Base-by-base conservation (phyloP, 2,797 vertebrate genomes). In the Mus spretus region DNA sequence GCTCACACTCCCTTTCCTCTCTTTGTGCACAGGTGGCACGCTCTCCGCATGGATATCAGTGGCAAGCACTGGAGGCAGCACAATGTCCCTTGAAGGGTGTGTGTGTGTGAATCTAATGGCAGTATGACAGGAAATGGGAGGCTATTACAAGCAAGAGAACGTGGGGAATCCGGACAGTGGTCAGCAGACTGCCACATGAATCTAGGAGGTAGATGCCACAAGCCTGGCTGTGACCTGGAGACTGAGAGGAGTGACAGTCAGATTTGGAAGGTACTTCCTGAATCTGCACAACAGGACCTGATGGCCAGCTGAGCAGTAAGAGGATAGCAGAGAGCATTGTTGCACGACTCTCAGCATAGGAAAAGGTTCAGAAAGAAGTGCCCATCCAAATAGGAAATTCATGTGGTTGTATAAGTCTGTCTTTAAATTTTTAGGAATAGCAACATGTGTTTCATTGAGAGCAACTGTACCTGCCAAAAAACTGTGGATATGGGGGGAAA, bases 401-500 rank as follows among this genome's bases (percentile, higher is more conserved):
- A 57, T 0, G 3, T 14, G 8, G 40, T 40, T 75, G 75, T 37
- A 26, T 44, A 65, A 74, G 72, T 55, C 19, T 74, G 50, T 78
- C 84, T 93, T 90, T 57, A 80, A 79, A 86, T 63, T 89, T 7
- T 50, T 50, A 50, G 50, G 50, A 50, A 95, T n/a, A 89, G 44
- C 82, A 96, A 75, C 95, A 95, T 82, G 19, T 0, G 19, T 74
- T 37, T 92, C 61, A 59, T 10, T 89, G 61, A 96, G 93, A 95
- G 70, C 94, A 97, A 96, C 37, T 77, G 81, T 96, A 98, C 75
- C 96, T 98, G 96, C 93, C 93, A 81, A 97, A 87, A 82, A 94
- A 34, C 57, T 79, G 83, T 81, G 47, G 53, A 70, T 53, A 83
- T 90, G 65, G 77, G 31, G 37, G 44, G 75, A n/a, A 75, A 22